A percentile compares a stretch with the other conserved stretches of the same genome.
Conservation (phyloP, 2,888 invertebrate genomes). For the Biston betularia region DNA sequence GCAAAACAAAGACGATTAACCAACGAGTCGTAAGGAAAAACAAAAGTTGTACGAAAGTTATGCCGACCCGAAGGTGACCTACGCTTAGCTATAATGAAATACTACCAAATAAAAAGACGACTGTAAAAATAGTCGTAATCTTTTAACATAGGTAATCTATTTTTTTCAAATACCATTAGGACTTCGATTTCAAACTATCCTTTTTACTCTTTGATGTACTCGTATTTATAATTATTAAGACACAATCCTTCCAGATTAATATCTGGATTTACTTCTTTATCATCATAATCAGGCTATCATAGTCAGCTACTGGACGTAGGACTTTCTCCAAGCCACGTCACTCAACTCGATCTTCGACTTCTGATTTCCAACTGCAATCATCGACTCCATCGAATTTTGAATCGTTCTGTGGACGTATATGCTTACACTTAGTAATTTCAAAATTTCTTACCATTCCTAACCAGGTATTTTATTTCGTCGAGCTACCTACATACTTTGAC, state of each 20-base stretch:
- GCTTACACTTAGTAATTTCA: not conserved
- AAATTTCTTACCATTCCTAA: too few relatives aligned
- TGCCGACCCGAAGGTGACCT: conserved; percentile 10
- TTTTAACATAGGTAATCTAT: not conserved
- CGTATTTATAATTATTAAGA: too few relatives aligned
- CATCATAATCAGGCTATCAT: too few relatives aligned
- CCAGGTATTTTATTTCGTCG: not conserved
- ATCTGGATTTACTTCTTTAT: too few relatives aligned
- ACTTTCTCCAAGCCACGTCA: too few relatives aligned
- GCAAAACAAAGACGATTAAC: conserved; percentile 23
- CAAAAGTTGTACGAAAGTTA: conserved; percentile 26
- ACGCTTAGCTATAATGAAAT: not conserved
- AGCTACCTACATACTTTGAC: conserved; percentile 5
- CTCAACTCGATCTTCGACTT: too few relatives aligned
- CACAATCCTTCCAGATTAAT: too few relatives aligned
- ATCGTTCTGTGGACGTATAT: too few relatives aligned
- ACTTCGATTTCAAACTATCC: too few relatives aligned
- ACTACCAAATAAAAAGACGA: not conserved
- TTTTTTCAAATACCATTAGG: not conserved
- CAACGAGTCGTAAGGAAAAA: conserved; percentile 14
- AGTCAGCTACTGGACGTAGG: too few relatives aligned
- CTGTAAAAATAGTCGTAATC: not conserved
- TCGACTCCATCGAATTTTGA: not conserved
- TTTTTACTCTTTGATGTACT: too few relatives aligned
- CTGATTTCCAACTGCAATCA: not conserved